Evolutionary conservation across 2,113 vertebrate genomes (phyloP), one percentile per base, ranked within the genome.

Genomic region (Xyliphius kryptos): DNA sequence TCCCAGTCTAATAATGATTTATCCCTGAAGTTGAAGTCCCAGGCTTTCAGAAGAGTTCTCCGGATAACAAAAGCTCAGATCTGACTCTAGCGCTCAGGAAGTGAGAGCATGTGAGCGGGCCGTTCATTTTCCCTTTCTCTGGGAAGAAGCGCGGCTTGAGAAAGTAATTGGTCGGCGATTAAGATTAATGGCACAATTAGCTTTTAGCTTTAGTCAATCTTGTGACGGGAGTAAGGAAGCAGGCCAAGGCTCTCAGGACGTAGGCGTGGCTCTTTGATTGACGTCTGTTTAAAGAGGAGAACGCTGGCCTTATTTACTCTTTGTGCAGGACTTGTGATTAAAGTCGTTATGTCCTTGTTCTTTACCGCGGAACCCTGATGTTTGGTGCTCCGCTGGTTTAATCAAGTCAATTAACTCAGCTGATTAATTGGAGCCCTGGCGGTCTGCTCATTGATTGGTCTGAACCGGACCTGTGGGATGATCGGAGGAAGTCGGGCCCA

Each of bases 101-200:
- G 74, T 72, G 76, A 65, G 32, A 62, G 74, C 79, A 72, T 66
- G 70, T 70, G 47, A 72, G 40, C 56, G 49, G 40, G 67, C 53
- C 56, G 46, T 66, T 72, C 66, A 49, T 47, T 63, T 68, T 63
- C 62, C 51, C 61, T 66, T 71, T 74, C 66, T 67, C 67, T 48
- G 67, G 61, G 73, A 46, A 65, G 48, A 53, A 60, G 47, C 61
- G 71, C 50, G 22, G 50, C 53, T 68, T 47, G 44, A 74, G 63
- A 60, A 37, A 75, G 68, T 81, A 80, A 84, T 83, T 80, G 81
- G 76, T 77, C 74, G 74, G 72, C 69, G 70, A 73, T 82, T 81
- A 77, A 71, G 73, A 81, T 78, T 76, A 68, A 78, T 72, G 48
- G 61, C 68, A 70, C 75, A 79, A 73, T 80, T 79, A 80, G 74